These are phyloP conservation scores for Sinelater perroti DNA, from an alignment of 2,888 invertebrate species.

Conservation along the genomic window DNA sequence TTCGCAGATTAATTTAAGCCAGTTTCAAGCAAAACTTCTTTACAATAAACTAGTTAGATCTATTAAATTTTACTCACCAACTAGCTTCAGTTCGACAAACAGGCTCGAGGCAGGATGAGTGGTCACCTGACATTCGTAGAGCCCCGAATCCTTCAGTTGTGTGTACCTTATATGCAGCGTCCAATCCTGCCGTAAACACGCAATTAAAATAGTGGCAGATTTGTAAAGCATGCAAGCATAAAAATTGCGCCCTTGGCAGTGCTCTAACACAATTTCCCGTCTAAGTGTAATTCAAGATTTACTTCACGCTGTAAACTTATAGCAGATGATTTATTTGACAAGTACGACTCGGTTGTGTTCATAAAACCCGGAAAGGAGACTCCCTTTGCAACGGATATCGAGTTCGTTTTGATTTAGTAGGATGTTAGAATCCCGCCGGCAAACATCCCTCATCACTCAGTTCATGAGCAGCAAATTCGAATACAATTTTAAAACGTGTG, in stretches of 20 bases:
- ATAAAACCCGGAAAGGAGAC: conserved; percentile 8
- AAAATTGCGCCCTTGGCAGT: no score
- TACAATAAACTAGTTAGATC: no score
- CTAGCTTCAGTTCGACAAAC: conserved; percentile 70
- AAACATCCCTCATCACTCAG: not conserved
- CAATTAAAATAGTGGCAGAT: no score
- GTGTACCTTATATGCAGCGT: conserved; percentile 71
- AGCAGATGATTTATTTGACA: conserved; percentile 19
- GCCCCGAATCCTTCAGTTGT: conserved; percentile 69
- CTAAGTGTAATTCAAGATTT: conserved; percentile 14
- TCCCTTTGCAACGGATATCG: conserved; percentile 8
- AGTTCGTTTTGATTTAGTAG: conserved; percentile 6
- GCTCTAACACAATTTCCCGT: no score
- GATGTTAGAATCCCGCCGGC: no score
- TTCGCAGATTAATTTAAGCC: no score
- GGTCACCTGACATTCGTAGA: conserved; percentile 75
- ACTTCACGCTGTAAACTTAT: conserved; percentile 1
- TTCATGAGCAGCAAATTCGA: not conserved
- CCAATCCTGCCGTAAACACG: no score
- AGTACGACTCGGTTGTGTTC: conserved; percentile 7
- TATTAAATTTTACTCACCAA: conserved; percentile 69
- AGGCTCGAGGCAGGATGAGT: conserved; percentile 73
- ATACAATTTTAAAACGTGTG: not conserved
- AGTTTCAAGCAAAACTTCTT: no score
- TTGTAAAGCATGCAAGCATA: no score